phyloP scores from a whole-genome alignment of 2,797 vertebrate genomes.

The Cyclopterus lumpus region DNA sequence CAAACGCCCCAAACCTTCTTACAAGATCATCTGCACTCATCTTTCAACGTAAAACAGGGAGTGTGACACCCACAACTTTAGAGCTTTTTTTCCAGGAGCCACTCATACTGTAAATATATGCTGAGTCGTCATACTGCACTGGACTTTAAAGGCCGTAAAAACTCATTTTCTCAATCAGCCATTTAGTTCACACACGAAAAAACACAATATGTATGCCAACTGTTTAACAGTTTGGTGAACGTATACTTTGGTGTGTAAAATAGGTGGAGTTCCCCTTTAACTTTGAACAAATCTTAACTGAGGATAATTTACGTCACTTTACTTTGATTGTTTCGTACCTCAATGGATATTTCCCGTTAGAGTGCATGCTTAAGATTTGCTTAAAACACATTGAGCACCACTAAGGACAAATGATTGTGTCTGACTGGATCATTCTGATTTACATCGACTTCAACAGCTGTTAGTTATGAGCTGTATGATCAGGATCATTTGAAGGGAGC shows the following conservation, averaged over 20 bases:
- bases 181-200: too few species aligned
- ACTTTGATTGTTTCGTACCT: background rate
- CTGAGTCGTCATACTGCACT: background rate
- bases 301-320: background rate
- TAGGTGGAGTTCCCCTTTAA: background rate
- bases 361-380: background rate
- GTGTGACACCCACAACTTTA: background rate
- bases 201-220: too few species aligned
- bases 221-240: background rate
- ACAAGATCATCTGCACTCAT: background rate
- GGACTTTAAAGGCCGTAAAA: constrained; percentile 2
- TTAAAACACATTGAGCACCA: background rate
- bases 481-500: background rate
- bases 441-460: background rate
- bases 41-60: background rate
- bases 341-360: background rate
- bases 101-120: background rate
- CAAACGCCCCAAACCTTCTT: background rate
- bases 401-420: background rate
- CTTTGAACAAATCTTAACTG: background rate
- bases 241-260: background rate
- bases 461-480: background rate
- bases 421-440: background rate
- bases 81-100: background rate
- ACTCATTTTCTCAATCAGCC: background rate